A percentile compares a stretch with the other conserved stretches of the same genome.
Conservation (phyloP, 2,797 vertebrate species). For the Oryzias dopingdopingensis region DNA sequence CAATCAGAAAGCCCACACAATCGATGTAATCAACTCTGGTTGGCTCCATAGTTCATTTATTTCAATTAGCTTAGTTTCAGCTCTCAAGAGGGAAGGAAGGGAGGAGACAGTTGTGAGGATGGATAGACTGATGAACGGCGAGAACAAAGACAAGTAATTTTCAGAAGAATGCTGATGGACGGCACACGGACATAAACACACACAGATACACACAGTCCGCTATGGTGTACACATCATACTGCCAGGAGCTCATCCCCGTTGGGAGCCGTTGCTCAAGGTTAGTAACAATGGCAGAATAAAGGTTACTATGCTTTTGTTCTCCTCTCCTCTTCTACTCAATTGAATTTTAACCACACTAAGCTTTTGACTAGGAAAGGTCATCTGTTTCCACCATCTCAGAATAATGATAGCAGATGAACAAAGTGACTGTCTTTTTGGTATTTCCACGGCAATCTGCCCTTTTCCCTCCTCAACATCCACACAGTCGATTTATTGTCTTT, state of each 20-base stretch:
- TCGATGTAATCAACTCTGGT: slow-evolving; percentile 69
- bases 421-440: slow-evolving; percentile 43
- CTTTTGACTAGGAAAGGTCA: slow-evolving; percentile 72
- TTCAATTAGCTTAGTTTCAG: slow-evolving; percentile 74
- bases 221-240: slow-evolving; percentile 41
- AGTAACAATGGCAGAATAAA: slow-evolving; percentile 66
- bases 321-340: slow-evolving; percentile 59
- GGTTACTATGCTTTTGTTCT: slow-evolving; percentile 59
- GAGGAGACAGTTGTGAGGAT: slow-evolving; percentile 28
- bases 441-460: slow-evolving; percentile 38
- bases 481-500: slow-evolving; percentile 1
- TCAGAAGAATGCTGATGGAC: background rate
- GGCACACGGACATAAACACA: slow-evolving; percentile 7
- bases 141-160: slow-evolving; percentile 12
- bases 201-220: slow-evolving; percentile 8
- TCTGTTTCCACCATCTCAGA: slow-evolving; percentile 52
- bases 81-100: slow-evolving; percentile 47
- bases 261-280: slow-evolving; percentile 71
- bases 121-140: slow-evolving; percentile 18
- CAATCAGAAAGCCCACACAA: slow-evolving; percentile 63
- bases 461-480: slow-evolving; percentile 16
- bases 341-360: slow-evolving; percentile 72
- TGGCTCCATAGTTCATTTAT: slow-evolving; percentile 70
- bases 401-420: slow-evolving; percentile 65
- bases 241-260: slow-evolving; percentile 44